Percentiles rank a stretch among this genome's conserved stretches.
Conservation (phyloP, 2,113 vertebrate species). For the Mungos mungo region DNA sequence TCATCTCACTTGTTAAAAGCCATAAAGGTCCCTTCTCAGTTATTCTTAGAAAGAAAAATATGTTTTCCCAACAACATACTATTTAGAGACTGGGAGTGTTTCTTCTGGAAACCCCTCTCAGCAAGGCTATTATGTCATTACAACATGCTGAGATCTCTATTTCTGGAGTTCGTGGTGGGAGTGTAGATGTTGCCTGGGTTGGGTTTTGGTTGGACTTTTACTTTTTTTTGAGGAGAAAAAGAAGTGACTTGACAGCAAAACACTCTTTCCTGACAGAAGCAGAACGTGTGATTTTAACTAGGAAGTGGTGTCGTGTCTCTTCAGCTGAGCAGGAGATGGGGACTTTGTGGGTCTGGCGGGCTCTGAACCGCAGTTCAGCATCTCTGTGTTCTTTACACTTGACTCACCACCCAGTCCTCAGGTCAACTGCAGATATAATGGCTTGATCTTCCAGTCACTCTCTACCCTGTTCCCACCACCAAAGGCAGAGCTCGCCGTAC, state of each 20-base stretch:
- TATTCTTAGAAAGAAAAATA: conserved; percentile 71
- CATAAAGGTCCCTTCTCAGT: conserved; percentile 6
- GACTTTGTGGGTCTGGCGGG: not conserved
- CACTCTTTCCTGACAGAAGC: conserved; percentile 7
- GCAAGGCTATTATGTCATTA: not conserved
- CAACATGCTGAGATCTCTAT: not conserved
- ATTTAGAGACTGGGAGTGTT: not conserved
- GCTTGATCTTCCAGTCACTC: conserved; percentile 31
- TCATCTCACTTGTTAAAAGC: conserved; percentile 30
- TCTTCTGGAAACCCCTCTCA: not conserved
- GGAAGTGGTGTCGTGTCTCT: not conserved
- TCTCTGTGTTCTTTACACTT: not conserved
- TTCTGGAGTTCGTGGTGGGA: not conserved
- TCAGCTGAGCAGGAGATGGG: conserved; percentile 45
- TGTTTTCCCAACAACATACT: not conserved
- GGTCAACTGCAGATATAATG: not conserved
- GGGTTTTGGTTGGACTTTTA: not conserved
- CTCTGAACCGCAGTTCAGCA: not conserved
- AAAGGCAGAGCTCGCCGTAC: not conserved
- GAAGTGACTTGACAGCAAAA: conserved; percentile 29
- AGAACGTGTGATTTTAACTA: conserved; percentile 56
- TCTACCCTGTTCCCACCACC: not conserved
- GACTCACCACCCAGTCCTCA: not conserved
- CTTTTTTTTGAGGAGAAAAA: too few species aligned
- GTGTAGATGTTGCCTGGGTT: not conserved